Evolutionary conservation across 2,797 vertebrate species (phyloP), one percentile per base, ranked within the genome.

Genomic region (Sarcoramphus papa): DNA sequence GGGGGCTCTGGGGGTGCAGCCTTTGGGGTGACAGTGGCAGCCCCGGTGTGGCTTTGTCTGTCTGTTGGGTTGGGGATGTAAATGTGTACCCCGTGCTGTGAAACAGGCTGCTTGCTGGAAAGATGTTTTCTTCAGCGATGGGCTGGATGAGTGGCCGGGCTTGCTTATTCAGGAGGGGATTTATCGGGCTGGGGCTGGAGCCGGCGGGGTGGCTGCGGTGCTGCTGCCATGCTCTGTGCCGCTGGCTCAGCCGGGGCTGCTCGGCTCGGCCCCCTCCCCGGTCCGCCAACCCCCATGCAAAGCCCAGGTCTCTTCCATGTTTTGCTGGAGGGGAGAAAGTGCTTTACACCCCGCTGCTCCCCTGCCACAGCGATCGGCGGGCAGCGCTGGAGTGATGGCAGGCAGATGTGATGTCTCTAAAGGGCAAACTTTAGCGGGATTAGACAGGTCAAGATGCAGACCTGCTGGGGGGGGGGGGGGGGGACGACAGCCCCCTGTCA

Each of bases 51-150:
- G 60, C 43, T 43, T 33, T 47, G 85, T 8, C 45, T 22, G 1
- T 23, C 37, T 10, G 28, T 30, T 3, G 8, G 73, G 12, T 2
- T 53, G 43, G 62, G 41, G 57, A 2, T 25, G 37, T 9, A 14
- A 14, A 16, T 0, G 2, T 2, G 18, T 9, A 7, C 21, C 27
- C 33, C 2, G 1, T 1, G 25, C 56, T 7, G 6, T 2, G 9
- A 18, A 33, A 7, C 7, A 0, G 40, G 23, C 4, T 17, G 45
- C 43, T 33, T 2, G 25, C 47, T 60, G 80, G 48, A 0, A 28
- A 31, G 60, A 3, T 0, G 8, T 16, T 83, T 47, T 31, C 59
- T 31, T n/a, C 54, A 3, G 17, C 0, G 2, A 3, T 7, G 40
- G 68, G n/a, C 33, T 15, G 72, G 76, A 9, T 4, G 59, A 4